These are phyloP conservation scores for Felis catus DNA, from an alignment of 2,113 vertebrate species.

Conservation along the genomic window F.catus_Fca126_mat1.0 CM031419.1:153641001-153641500, in stretches of 20 bases:
- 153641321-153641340: constrained; percentile 34
- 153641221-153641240: constrained; percentile 42
- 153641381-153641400: constrained; percentile 45
- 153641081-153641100: not conserved
- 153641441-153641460: constrained; percentile 43
- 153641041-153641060: not conserved
- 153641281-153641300: constrained; percentile 53
- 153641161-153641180: constrained; percentile 46
- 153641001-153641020: constrained; percentile 5
- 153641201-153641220: constrained; percentile 45
- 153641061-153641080: not conserved
- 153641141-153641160: not conserved
- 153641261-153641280: constrained; percentile 58
- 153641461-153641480: not conserved
- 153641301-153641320: constrained; percentile 61
- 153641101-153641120: not conserved
- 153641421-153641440: constrained; percentile 46
- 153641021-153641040: not conserved
- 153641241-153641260: constrained; percentile 21
- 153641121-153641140: not conserved
- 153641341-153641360: not conserved
- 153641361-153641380: constrained; percentile 24
- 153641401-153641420: constrained; percentile 72
- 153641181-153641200: constrained; percentile 18
- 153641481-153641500: not conserved